These are phyloP conservation scores for Alloplasta piceator DNA, from an alignment of 2,888 invertebrate genomes.

Conservation along the genomic window DNA sequence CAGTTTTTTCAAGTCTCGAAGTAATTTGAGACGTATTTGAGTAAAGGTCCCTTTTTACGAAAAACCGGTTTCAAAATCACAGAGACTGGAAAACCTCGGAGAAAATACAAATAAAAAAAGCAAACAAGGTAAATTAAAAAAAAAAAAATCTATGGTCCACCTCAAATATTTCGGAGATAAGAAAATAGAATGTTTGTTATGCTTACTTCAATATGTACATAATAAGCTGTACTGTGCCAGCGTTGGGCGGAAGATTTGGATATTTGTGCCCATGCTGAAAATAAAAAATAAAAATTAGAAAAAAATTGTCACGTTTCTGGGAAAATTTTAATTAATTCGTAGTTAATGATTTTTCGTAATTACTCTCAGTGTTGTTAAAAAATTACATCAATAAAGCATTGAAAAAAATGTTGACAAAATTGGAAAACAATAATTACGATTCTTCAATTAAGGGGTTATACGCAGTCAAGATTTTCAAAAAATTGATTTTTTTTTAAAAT, in stretches of 20 bases:
- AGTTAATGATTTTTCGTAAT: conserved; percentile 63
- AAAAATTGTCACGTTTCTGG: not conserved
- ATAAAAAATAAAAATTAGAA: conserved; percentile 24
- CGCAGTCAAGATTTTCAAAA: no score
- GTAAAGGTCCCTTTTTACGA: not conserved
- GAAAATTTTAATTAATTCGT: not conserved
- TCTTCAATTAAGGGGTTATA: no score
- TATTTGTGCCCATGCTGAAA: conserved; percentile 83
- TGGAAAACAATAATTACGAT: no score
- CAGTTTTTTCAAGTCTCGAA: not conserved
- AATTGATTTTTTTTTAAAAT: no score
- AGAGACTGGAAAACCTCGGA: no score
- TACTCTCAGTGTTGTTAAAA: conserved; percentile 91
- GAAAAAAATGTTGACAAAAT: no score
- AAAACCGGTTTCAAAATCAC: no score
- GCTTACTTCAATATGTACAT: conserved; percentile 86
- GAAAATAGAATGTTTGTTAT: conserved; percentile 30
- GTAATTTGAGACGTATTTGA: not conserved
- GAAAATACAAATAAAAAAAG: conserved; percentile 44
- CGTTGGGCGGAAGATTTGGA: conserved; percentile 82
- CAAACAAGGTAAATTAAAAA: conserved; percentile 14
- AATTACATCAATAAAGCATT: no score
- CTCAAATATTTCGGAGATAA: not conserved
- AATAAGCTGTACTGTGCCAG: conserved; percentile 87
- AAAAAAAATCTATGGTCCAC: not conserved